Conservation (phyloP, 1,140 invertebrate genomes). For the Lanistes nyassanus region DNA sequence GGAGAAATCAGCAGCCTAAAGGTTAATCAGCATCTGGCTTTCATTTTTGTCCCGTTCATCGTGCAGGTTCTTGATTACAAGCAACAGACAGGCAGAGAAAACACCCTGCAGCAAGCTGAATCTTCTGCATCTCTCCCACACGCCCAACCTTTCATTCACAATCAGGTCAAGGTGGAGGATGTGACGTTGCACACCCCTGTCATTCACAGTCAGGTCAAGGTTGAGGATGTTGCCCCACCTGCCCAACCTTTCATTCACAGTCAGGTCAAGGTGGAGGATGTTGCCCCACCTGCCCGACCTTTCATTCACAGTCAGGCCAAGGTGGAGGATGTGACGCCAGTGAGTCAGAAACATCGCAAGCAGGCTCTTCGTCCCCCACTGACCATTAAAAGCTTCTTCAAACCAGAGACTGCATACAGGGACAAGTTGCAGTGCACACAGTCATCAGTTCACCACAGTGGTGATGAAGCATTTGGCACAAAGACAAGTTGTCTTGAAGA, state of each 20-base stretch:
- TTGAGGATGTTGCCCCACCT: no score
- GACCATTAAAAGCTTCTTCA: slow-evolving; percentile 61
- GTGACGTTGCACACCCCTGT: no score
- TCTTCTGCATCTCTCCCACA: background rate
- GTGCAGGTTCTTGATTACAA: slow-evolving; percentile 12
- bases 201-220: no score
- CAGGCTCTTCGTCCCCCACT: slow-evolving; percentile 56
- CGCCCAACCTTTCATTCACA: slow-evolving; percentile 4
- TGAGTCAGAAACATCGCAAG: slow-evolving; percentile 44
- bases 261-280: slow-evolving; percentile 37
- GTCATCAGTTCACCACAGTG: no score
- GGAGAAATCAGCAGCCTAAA: no score
- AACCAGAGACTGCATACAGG: slow-evolving; percentile 33
- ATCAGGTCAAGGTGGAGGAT: no score
- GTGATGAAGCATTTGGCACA: background rate
- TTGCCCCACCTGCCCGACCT: no score
- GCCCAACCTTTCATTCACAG: no score
- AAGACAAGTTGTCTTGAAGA: background rate
- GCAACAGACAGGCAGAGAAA: background rate
- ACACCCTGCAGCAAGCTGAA: background rate
- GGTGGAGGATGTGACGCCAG: slow-evolving; percentile 43
- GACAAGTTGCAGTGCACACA: background rate
- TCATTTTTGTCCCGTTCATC: background rate
- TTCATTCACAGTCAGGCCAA: slow-evolving; percentile 22
- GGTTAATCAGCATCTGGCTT: no score